These are phyloP conservation scores for Netelia inedita DNA, from an alignment of 2,888 invertebrate species.

Conservation along the genomic window DNA sequence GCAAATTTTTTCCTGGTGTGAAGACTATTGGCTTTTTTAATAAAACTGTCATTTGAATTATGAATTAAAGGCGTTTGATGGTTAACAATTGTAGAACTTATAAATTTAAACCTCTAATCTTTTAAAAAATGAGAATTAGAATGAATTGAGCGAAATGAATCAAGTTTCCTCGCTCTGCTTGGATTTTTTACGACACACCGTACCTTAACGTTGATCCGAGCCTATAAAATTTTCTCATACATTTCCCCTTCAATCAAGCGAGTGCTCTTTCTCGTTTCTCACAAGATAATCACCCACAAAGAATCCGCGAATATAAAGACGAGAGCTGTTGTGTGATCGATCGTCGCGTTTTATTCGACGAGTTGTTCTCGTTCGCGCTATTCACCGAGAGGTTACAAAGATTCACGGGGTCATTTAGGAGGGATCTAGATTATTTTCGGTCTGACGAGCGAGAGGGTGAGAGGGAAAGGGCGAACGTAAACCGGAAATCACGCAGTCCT, in stretches of 20 bases:
- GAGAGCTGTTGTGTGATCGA: conserved; percentile 22
- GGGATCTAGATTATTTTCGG: conserved; percentile 66
- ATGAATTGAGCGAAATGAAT: too few species aligned
- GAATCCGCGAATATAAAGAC: not conserved
- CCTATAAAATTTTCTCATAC: not conserved
- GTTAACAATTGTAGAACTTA: too few species aligned
- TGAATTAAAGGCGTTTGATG: too few species aligned
- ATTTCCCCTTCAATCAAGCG: conserved; percentile 24
- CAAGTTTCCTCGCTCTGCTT: too few species aligned
- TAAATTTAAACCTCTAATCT: too few species aligned
- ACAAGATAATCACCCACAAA: conserved; percentile 14
- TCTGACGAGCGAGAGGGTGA: conserved; percentile 52
- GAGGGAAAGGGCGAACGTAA: conserved; percentile 8
- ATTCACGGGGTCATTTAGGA: conserved; percentile 61
- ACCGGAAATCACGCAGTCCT: conserved; percentile 80
- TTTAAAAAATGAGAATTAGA: too few species aligned
- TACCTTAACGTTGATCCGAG: not conserved
- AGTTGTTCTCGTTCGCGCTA: conserved; percentile 27
- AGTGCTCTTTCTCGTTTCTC: conserved; percentile 25
- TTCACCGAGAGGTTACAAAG: conserved; percentile 3
- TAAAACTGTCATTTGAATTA: too few species aligned
- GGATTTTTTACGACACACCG: not conserved
- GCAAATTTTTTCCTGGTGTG: too few species aligned
- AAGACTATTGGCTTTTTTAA: too few species aligned
- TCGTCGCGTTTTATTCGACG: conserved; percentile 29